Base-by-base conservation (phyloP, 2,888 invertebrate species). In the Andrena haemorrhoa region DNA sequence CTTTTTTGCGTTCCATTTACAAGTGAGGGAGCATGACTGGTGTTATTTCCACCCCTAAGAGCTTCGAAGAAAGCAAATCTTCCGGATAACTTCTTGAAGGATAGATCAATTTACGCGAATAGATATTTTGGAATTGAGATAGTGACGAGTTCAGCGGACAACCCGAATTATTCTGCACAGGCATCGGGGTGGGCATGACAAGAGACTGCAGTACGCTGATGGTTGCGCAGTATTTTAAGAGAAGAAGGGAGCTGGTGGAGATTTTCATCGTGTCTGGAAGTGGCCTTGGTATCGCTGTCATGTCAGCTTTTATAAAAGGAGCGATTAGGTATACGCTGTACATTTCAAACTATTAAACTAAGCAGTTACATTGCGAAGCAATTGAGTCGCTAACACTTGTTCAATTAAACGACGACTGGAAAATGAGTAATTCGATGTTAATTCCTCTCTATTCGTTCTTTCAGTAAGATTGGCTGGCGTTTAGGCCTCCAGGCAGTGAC, bases 161-260 rank as follows among this genome's bases (percentile, higher is more conserved):
- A 7, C 7, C 33, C 63, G 33, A 53, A 60, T 61, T 61, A 49
- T 56, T 66, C 56, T 20, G 8, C n/a, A 4, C 72, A 93, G 97
- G 97, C 51, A 96, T 98, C 72, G 98, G 98, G 75, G 97, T 97
- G 75, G 97, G 98, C 53, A 95, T 98, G 93, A 97, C 97, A 6
- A 94, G 98, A 85, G 98, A 97, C 94, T 97, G 98, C 91, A 97
- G 97, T 29, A 97, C 97, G 58, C 94, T 98, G 89, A 98, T 98
- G 97, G 97, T 98, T 82, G 98, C 98, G 56, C 97, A 98, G 93
- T 98, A 98, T 94, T 98, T 98, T 95, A 97, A 98, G 93, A 94
- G 97, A 85, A 95, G 96, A 89, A 94, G 98, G 80, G 98, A 98
- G 94, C 95, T 98, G 89, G 98, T 98, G 69, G 98, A 98, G 94